Evolutionary conservation across 1,140 invertebrate genomes (phyloP), one percentile per base, ranked within the genome.

Genomic region (Himalopsyche phryganea): DNA sequence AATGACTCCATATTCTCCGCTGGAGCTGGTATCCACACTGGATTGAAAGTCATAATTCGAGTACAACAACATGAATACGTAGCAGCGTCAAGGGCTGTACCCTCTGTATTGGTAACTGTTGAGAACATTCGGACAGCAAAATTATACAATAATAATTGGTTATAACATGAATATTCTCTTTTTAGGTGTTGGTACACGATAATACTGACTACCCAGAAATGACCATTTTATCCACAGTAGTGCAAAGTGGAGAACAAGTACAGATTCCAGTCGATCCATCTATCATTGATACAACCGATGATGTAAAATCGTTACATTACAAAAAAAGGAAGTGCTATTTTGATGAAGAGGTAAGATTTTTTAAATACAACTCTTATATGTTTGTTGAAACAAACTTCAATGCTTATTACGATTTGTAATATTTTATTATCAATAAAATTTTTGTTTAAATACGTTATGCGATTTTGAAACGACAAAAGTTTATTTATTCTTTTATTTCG

Each of bases 11-110:
- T 56, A 3, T 38, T 56, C 13, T 42, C 50, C 2, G 51, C 57
- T 13, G 61, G 61, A 6, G 57, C 61, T 28, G 61, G 61, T 6
- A 48, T 53, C n/a, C 61, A 63, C 18, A 56, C 57, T 19, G 61
- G 61, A 33, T 14, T 63, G 23, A 59, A 45, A 40, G 52, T 63
- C 2, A 23, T 63, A 9, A 38, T 63, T 18, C 32, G 52, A 18
- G 38, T 60, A 4, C 14, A 63, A 17, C 48, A 56, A 5, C 10
- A 19, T 1, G 20, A 59, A 11, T 59, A 60, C 15, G 0, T 63
- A 2, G 59, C 61, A 5, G 18, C 52, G 7, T 59, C 61, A 18
- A 49, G 57, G 23, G 33, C 48, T 6, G 40, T 57, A 6, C 57
- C 61, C 36, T 52, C 57, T 14, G 40, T 52, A 14, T 17, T 63